Evolutionary conservation across 2,888 invertebrate species (phyloP), one percentile per base, ranked within the genome.

Genomic region (Nebria salina): DNA sequence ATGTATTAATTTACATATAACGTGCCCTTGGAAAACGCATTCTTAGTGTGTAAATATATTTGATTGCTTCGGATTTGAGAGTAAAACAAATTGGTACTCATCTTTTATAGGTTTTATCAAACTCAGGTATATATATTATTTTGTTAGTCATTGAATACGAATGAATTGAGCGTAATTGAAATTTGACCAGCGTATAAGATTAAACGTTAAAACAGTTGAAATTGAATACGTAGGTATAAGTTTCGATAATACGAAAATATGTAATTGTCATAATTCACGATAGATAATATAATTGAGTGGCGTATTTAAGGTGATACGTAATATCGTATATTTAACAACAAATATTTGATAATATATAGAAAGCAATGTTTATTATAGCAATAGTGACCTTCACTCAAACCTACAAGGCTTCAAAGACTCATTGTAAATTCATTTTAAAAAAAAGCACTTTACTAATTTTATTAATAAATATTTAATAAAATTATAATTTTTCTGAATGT

Each of bases 301-400:
- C 25, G 43, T 74, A n/a, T 64, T 11, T 43, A 20, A 20, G 43
- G 74, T 64, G 54, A 64, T 43, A 74, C 13, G 42, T 54, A 74
- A 74, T 64, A 74, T 74, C 13, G 4, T 72, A 72, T 42, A 72
- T 64, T 15, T 43, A 43, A 42, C 13, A 42, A 13, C 20, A 64
- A 43, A 41, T 43, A 42, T 43, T 15, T 9, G 74, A 74, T 26
- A 43, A 54, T 8, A 43, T 43, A 9, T 54, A 13, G 13, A 54
- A 54, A 11, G 54, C 54, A 54, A 20, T 54, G 13, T 54, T 54
- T 54, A 54, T 54, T 54, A 34, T 54, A 54, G 54, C 54, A 54
- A 54, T 13, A 54, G 13, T 54, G 54, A 13, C 54, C 54, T 54
- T 54, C 34, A 34, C 34, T 34, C 54, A 54, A 54, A 54, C 13